Percentiles rank a stretch among this genome's conserved stretches.
These are phyloP conservation scores for Danio jaintianensis DNA, from an alignment of 2,797 vertebrate species.

Conservation along the genomic window DNA sequence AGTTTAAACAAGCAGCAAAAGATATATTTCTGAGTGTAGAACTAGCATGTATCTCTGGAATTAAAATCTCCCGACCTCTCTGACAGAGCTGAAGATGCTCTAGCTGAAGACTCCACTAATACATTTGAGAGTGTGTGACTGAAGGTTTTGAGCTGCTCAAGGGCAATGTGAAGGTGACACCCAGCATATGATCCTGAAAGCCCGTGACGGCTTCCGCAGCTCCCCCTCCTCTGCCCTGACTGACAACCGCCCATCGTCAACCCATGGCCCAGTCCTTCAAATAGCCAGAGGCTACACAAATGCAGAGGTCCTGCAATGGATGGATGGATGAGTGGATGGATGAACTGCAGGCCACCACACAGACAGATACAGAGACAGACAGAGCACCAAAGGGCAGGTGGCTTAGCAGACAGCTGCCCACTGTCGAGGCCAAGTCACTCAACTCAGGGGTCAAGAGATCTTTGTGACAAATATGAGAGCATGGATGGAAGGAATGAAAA, in stretches of 20 bases:
- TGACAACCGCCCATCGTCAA: constrained; percentile 66
- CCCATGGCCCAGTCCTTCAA: constrained; percentile 60
- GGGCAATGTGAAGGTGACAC: constrained; percentile 72
- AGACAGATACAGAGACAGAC: constrained; percentile 59
- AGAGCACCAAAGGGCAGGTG: constrained; percentile 61
- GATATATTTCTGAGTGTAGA: no score
- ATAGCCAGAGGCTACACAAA: constrained; percentile 55
- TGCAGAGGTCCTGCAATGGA: constrained; percentile 57
- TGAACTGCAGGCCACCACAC: constrained; percentile 51
- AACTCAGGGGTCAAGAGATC: constrained; percentile 54
- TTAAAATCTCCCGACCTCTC: neutral
- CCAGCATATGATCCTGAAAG: constrained; percentile 81
- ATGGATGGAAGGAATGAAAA: constrained; percentile 47
- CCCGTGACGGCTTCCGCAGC: constrained; percentile 74
- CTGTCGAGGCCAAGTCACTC: constrained; percentile 53
- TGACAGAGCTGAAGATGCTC: constrained; percentile 6
- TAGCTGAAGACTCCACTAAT: constrained; percentile 56
- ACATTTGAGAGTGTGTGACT: constrained; percentile 2
- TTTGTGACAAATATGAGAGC: constrained; percentile 50
- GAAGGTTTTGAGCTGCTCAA: constrained; percentile 43
- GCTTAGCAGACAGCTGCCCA: constrained; percentile 62
- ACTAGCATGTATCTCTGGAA: no score
- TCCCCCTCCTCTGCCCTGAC: constrained; percentile 57
- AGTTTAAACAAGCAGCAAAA: no score
- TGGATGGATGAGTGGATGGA: constrained; percentile 52